Percentiles rank a stretch among this genome's conserved stretches.
Conservation (phyloP, 2,113 vertebrate species). For the Verasper variegatus region DNA sequence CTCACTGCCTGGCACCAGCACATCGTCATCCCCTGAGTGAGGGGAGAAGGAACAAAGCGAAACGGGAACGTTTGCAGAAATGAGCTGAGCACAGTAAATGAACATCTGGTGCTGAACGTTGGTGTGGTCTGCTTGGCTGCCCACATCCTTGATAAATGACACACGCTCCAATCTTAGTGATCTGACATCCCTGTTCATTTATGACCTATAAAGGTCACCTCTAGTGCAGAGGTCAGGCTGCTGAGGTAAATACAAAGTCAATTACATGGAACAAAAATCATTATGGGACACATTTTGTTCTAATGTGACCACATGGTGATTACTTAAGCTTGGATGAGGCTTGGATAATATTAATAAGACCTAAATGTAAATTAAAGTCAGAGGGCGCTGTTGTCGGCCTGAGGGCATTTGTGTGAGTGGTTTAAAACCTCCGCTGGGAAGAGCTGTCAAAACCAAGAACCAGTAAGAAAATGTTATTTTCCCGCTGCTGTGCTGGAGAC, state of each 20-base stretch:
- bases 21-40: slow-evolving; percentile 26
- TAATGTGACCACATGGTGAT: background rate
- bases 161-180: background rate
- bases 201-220: slow-evolving; percentile 2
- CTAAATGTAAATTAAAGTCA: background rate
- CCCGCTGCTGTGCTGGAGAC: background rate
- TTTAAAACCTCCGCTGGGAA: background rate
- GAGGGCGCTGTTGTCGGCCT: background rate
- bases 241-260: background rate
- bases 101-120: slow-evolving; percentile 41
- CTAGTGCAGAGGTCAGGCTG: background rate
- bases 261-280: background rate
- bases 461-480: background rate
- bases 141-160: slow-evolving; percentile 17
- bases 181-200: slow-evolving; percentile 2
- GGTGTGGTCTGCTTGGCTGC: slow-evolving; percentile 28
- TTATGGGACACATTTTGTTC: background rate
- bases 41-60: slow-evolving; percentile 3
- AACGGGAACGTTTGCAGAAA: slow-evolving; percentile 47
- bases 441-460: slow-evolving; percentile 1
- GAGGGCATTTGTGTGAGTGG: background rate
- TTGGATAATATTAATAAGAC: background rate
- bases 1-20: slow-evolving; percentile 22
- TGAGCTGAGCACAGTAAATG: slow-evolving; percentile 17
- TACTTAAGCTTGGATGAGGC: background rate